phyloP scores from a whole-genome alignment of 1,140 invertebrate species.

The Procambarus virginalis region DNA sequence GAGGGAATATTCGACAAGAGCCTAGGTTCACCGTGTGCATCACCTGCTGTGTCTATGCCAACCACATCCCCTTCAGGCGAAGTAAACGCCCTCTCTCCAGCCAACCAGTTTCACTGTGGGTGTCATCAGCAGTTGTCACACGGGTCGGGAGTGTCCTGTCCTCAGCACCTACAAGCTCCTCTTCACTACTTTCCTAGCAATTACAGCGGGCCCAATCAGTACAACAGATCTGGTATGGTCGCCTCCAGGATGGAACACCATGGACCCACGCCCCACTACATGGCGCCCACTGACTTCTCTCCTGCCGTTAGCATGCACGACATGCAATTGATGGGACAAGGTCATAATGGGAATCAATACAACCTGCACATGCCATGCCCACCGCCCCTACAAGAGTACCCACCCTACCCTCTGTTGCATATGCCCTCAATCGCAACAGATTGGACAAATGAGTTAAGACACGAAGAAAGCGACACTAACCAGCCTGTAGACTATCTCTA shows the following conservation, averaged over 20 bases:
- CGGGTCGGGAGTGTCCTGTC: neutral
- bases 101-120: conserved; percentile 37
- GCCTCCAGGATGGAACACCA: conserved; percentile 3
- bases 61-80: conserved; percentile 27
- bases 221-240: neutral
- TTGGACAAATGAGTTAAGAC: too few relatives aligned
- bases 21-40: conserved; percentile 84
- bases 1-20: conserved; percentile 90
- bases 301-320: neutral
- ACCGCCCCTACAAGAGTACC: neutral
- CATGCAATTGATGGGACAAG: too few relatives aligned
- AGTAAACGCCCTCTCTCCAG: neutral
- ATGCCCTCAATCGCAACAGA: neutral
- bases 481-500: too few relatives aligned
- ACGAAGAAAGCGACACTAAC: too few relatives aligned
- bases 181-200: neutral
- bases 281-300: conserved; percentile 12
- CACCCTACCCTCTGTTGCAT: conserved; percentile 17
- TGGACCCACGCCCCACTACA: conserved; percentile 15
- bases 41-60: conserved; percentile 21
- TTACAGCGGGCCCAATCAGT: too few relatives aligned
- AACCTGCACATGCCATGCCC: too few relatives aligned
- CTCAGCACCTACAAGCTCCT: conserved; percentile 20
- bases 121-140: neutral
- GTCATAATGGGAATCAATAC: too few relatives aligned